phyloP scores from a whole-genome alignment of 2,797 vertebrate species.

The Cryptoblepharus egeriae region DNA sequence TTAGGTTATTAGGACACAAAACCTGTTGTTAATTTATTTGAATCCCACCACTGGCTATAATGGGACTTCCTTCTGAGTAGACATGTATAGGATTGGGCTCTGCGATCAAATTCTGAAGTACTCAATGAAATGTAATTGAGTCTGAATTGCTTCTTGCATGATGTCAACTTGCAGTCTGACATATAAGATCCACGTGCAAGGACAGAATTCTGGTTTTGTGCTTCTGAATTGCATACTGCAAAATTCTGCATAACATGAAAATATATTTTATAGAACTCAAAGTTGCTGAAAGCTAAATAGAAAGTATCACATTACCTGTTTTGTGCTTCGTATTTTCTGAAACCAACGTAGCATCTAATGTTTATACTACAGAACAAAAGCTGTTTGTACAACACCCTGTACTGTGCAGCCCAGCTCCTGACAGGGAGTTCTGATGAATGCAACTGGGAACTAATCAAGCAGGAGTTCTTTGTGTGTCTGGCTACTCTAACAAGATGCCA shows the following conservation, averaged over 20 bases:
- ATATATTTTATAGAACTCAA: neutral
- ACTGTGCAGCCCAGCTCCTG: neutral
- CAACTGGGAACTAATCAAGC: neutral
- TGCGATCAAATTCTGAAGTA: too few species aligned
- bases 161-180: neutral
- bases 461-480: neutral
- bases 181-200: neutral
- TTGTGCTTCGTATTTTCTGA: neutral
- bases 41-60: too few species aligned
- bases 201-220: neutral
- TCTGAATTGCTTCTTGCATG: too few species aligned
- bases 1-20: too few species aligned
- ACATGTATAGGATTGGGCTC: too few species aligned
- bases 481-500: neutral
- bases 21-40: too few species aligned
- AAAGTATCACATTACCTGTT: neutral
- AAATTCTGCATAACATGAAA: neutral
- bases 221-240: neutral
- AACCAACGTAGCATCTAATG: neutral
- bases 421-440: neutral
- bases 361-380: neutral
- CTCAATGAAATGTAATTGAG: too few species aligned
- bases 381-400: neutral
- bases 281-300: neutral
- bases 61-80: too few species aligned